Conservation (phyloP, 2,888 invertebrate species). For the Dasypogon diadema region DNA sequence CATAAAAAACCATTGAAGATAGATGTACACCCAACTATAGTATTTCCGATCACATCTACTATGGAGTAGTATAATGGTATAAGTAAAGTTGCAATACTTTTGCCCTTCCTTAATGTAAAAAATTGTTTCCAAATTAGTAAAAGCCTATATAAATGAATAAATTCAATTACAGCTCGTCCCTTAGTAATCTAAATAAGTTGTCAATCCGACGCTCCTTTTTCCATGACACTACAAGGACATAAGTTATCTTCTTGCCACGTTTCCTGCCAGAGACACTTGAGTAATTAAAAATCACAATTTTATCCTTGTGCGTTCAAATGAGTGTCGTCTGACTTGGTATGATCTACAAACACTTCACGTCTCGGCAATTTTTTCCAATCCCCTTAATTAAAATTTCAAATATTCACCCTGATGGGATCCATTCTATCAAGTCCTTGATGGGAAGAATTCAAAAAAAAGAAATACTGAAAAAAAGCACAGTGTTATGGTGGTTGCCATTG, state of each 20-base stretch:
- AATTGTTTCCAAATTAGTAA: slow-evolving; percentile 44
- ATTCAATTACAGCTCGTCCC: slow-evolving; percentile 43
- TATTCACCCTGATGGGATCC: slow-evolving; percentile 49
- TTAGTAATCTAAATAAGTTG: slow-evolving; percentile 43
- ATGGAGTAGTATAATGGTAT: too few species aligned
- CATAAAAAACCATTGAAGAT: not conserved
- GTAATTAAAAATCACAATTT: slow-evolving; percentile 52
- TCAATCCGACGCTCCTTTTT: slow-evolving; percentile 9
- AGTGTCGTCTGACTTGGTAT: slow-evolving; percentile 26
- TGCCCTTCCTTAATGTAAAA: too few species aligned
- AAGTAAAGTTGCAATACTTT: too few species aligned
- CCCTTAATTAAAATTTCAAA: slow-evolving; percentile 52
- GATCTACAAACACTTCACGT: slow-evolving; percentile 49
- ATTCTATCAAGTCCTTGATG: not conserved
- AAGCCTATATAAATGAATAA: slow-evolving; percentile 47
- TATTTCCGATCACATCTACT: too few species aligned
- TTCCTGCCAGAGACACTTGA: slow-evolving; percentile 26
- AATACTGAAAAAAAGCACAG: not conserved
- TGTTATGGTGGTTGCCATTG: not conserved
- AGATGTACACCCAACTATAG: too few species aligned
- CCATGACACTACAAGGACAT: not conserved
- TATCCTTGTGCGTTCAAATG: slow-evolving; percentile 27
- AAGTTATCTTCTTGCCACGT: not conserved
- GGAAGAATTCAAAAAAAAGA: not conserved
- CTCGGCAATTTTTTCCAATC: slow-evolving; percentile 45